Evolutionary conservation across 2,113 vertebrate species (phyloP).

Genomic region (Eleginops maclovinus): DNA sequence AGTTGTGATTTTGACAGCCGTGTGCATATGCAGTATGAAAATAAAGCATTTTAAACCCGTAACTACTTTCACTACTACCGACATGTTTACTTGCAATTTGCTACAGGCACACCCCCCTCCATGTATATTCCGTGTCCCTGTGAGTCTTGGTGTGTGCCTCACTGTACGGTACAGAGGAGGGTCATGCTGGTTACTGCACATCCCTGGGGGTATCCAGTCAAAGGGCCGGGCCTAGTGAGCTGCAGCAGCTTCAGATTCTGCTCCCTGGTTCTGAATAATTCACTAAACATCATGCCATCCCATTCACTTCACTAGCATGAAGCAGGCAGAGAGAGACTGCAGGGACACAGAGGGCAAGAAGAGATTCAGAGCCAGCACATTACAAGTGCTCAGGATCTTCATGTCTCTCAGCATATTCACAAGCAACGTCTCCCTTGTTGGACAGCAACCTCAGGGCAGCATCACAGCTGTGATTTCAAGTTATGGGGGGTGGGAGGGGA

Average conservation of each 20-base stretch:
- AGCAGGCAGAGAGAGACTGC: conserved; percentile 32
- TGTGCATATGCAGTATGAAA: not conserved
- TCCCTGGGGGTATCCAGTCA: conserved; percentile 34
- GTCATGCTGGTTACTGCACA: conserved; percentile 41
- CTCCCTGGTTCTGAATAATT: conserved; percentile 67
- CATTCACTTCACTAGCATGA: conserved; percentile 46
- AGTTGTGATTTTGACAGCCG: too few relatives aligned
- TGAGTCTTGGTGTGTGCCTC: conserved; percentile 13
- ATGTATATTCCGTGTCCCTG: not conserved
- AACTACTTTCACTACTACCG: not conserved
- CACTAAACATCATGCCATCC: conserved; percentile 59
- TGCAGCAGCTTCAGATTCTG: conserved; percentile 37
- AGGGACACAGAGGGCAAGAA: conserved; percentile 24
- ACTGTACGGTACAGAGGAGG: conserved; percentile 29
- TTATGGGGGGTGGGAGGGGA: not conserved
- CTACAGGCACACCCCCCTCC: not conserved
- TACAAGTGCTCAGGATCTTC: conserved; percentile 33
- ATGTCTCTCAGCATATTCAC: conserved; percentile 39
- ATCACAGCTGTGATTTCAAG: conserved; percentile 18
- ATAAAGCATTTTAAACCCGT: not conserved
- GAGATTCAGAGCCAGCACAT: conserved; percentile 42
- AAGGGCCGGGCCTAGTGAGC: conserved; percentile 39
- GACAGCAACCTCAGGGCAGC: conserved; percentile 31
- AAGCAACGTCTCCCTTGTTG: conserved; percentile 31
- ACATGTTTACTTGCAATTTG: not conserved